Evolutionary conservation across 2,888 invertebrate genomes (phyloP), one percentile per base, ranked within the genome.

Genomic region (Lutraria lutraria): DNA sequence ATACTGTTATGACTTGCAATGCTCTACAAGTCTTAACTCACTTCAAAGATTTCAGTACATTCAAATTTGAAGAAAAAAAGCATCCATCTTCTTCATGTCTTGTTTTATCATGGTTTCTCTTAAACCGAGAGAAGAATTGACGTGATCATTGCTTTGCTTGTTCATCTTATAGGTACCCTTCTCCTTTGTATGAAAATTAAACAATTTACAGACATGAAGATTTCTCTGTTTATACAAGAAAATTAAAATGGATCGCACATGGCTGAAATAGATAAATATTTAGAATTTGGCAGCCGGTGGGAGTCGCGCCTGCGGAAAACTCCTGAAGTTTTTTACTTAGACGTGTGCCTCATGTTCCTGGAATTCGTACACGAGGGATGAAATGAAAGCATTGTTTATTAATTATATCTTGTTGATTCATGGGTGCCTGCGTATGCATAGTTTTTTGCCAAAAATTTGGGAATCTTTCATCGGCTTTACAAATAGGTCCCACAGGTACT

Each of bases 201-300:
- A 83, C 87, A 87, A 72, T 76, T 87, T 87, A 83, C 82, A 87
- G 68, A 68, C 21, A 31, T 6, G 82, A 54, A 31, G 72, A 72
- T 34, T 21, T n/a, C 25, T 84, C 81, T 89, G 89, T 89, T 89
- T 89, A 89, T 81, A 63, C 29, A 84, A 68, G 86, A 81, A 80
- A 84, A 89, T 84, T 89, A 86, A 84, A 89, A 89, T 85, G 87
- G 89, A 86, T 89, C 76, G 56, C 89, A 89, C 84, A 89, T 89
- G 89, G 89, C 86, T 83, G 54, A 52, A 19, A 60, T 72, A 85
- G 31, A 81, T 89, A 89, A 89, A 89, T 86, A 89, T 89, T 89
- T 89, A 89, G 86, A 83, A 87, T 84, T 83, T 54, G 72, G 82
- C 43, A 83, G 81, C 29, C 72, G 85, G 85, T 85, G 82, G 76